These are phyloP conservation scores for Prochilodus magdalenae DNA, from an alignment of 2,113 vertebrate genomes.

Conservation along the genomic window DNA sequence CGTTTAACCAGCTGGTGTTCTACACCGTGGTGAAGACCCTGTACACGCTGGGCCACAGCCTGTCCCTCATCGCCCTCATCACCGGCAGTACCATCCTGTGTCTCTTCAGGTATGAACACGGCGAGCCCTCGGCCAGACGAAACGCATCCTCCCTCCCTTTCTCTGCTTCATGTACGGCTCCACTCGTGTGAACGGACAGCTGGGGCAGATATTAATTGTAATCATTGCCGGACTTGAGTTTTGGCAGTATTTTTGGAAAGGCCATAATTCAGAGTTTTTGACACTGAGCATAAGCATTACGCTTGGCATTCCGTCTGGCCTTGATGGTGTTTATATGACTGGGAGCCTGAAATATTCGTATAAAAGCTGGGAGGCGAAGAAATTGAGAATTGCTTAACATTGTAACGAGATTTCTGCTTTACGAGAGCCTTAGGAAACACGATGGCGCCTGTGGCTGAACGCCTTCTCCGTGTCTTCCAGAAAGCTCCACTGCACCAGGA, in stretches of 20 bases:
- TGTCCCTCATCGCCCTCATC: constrained; percentile 90
- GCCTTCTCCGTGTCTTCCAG: constrained; percentile 66
- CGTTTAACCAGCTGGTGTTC: constrained; percentile 81
- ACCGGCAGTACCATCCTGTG: constrained; percentile 91
- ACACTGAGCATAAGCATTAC: constrained; percentile 62
- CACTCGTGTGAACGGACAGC: constrained; percentile 22
- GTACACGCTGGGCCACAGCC: constrained; percentile 94
- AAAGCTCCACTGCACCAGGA: constrained; percentile 93
- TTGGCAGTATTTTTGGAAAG: constrained; percentile 58
- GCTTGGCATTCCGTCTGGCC: constrained; percentile 19
- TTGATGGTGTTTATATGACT: constrained; percentile 49
- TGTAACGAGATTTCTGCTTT: background rate
- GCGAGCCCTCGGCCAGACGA: constrained; percentile 2
- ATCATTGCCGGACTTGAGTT: constrained; percentile 42
- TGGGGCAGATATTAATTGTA: constrained; percentile 40
- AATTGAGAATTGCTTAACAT: constrained; percentile 17
- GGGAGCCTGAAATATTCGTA: constrained; percentile 32
- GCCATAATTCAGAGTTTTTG: constrained; percentile 55
- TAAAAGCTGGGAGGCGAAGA: constrained; percentile 33
- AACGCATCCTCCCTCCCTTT: background rate
- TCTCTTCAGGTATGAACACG: constrained; percentile 85
- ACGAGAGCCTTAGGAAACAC: background rate
- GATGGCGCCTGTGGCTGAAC: background rate
- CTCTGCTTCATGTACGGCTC: constrained; percentile 15
- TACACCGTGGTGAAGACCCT: constrained; percentile 89